phyloP scores from a whole-genome alignment of 1,140 invertebrate species.

The Drosophila kikkawai region DNA sequence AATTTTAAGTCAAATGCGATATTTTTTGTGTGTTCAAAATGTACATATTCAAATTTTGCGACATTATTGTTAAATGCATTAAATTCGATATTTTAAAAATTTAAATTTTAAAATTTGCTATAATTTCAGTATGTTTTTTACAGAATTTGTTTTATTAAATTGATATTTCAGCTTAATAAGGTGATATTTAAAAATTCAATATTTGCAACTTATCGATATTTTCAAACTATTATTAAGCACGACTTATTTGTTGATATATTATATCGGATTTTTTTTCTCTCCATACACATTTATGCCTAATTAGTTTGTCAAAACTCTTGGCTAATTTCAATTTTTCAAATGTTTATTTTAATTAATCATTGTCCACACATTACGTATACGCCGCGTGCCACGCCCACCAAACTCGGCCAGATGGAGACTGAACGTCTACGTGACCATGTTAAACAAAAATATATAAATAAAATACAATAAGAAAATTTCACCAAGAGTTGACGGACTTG shows the following conservation, averaged over 20 bases:
- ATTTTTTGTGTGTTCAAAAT: too few relatives aligned
- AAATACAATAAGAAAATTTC: slow-evolving; percentile 4
- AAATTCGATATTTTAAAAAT: neutral
- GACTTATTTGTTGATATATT: neutral
- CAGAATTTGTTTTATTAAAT: neutral
- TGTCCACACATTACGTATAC: slow-evolving; percentile 14
- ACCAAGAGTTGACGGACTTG: slow-evolving; percentile 19
- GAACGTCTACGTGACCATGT: slow-evolving; percentile 18
- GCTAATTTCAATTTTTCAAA: neutral
- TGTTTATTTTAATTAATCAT: neutral
- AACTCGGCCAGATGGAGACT: neutral
- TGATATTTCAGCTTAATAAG: neutral
- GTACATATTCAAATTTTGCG: too few relatives aligned
- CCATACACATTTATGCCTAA: neutral
- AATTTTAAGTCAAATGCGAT: too few relatives aligned
- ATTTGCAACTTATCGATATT: neutral
- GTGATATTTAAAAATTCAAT: neutral
- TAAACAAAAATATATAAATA: neutral
- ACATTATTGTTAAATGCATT: neutral
- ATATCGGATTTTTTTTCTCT: neutral
- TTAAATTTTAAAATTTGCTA: neutral
- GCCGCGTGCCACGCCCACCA: slow-evolving; percentile 22
- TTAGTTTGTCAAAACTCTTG: neutral
- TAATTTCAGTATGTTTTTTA: too few relatives aligned
- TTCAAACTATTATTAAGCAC: neutral